phyloP scores from a whole-genome alignment of 2,888 invertebrate genomes.

The Drosophila borborema region DNA sequence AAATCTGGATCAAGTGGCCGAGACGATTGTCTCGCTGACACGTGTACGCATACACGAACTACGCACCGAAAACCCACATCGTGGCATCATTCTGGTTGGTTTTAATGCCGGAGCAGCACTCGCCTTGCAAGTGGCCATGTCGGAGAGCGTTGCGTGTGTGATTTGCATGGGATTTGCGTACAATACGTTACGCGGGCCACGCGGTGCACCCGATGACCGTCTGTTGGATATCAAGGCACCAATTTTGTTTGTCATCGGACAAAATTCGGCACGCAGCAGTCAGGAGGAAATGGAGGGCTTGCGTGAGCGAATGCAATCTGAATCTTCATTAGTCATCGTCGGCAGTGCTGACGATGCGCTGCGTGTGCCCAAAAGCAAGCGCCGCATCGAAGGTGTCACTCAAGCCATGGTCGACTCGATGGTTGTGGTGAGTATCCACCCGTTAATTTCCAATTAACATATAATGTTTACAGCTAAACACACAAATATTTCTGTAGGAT shows the following conservation, averaged over 20 bases:
- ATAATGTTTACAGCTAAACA: not conserved
- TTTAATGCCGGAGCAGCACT: conserved; percentile 91
- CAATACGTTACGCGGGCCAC: conserved; percentile 89
- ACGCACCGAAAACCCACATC: conserved; percentile 88
- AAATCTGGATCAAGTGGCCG: conserved; percentile 86
- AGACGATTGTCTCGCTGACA: conserved; percentile 88
- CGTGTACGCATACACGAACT: conserved; percentile 90
- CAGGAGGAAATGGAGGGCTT: conserved; percentile 92
- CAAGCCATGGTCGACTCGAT: conserved; percentile 92
- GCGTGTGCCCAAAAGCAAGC: conserved; percentile 89
- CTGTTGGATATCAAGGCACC: conserved; percentile 90
- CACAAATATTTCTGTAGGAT: conserved; percentile 84
- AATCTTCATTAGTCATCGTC: conserved; percentile 91
- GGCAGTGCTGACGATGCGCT: conserved; percentile 92
- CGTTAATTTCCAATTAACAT: not conserved
- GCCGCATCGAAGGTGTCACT: conserved; percentile 90
- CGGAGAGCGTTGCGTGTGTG: conserved; percentile 90
- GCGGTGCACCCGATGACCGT: conserved; percentile 92
- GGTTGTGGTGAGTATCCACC: conserved; percentile 87
- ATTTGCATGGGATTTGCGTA: conserved; percentile 92
- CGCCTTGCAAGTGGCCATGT: conserved; percentile 90
- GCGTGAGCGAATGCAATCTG: conserved; percentile 91
- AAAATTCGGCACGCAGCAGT: conserved; percentile 89
- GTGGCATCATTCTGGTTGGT: conserved; percentile 91
- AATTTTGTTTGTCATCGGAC: conserved; percentile 92